These are phyloP conservation scores for Aleiodes sp. DNA, from an alignment of 1,140 invertebrate species.

Conservation along the genomic window DNA sequence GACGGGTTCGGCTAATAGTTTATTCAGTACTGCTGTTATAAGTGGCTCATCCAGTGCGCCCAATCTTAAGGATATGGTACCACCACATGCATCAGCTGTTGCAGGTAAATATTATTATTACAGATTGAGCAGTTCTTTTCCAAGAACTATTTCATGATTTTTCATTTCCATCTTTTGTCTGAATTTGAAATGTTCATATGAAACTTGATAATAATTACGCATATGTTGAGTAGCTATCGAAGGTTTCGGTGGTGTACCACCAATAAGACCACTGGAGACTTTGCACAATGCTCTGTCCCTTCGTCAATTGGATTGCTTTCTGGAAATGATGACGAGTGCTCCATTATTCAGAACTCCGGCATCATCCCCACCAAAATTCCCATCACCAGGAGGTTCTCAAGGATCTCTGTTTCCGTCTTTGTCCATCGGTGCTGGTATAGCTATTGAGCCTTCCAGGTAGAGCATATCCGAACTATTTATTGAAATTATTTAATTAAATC, in stretches of 20 bases:
- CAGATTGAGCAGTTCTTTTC: not conserved
- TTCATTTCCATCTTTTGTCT: conserved; percentile 5
- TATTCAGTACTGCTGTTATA: conserved; percentile 94
- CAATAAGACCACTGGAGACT: conserved; percentile 93
- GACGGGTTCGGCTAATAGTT: conserved; percentile 77
- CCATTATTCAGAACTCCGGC: conserved; percentile 76
- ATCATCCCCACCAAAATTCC: conserved; percentile 74
- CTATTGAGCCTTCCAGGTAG: conserved; percentile 40
- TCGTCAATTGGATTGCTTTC: conserved; percentile 86
- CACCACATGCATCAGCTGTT: conserved; percentile 72
- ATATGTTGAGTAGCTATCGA: conserved; percentile 70
- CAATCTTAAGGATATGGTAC: conserved; percentile 87
- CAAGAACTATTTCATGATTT: not conserved
- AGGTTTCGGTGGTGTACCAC: conserved; percentile 89
- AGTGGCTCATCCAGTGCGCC: conserved; percentile 91
- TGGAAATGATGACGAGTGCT: conserved; percentile 82
- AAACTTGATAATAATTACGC: not conserved
- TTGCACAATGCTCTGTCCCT: conserved; percentile 94
- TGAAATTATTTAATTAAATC: too few species aligned
- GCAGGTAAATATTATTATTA: conserved; percentile 71
- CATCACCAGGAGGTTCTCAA: conserved; percentile 62
- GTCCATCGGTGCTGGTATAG: conserved; percentile 40
- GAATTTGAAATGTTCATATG: not conserved
- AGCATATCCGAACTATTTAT: not conserved
- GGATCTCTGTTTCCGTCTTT: conserved; percentile 51